Evolutionary conservation across 2,113 vertebrate species (phyloP).

Genomic region (Hypocryptadius cinnamomeus): DNA sequence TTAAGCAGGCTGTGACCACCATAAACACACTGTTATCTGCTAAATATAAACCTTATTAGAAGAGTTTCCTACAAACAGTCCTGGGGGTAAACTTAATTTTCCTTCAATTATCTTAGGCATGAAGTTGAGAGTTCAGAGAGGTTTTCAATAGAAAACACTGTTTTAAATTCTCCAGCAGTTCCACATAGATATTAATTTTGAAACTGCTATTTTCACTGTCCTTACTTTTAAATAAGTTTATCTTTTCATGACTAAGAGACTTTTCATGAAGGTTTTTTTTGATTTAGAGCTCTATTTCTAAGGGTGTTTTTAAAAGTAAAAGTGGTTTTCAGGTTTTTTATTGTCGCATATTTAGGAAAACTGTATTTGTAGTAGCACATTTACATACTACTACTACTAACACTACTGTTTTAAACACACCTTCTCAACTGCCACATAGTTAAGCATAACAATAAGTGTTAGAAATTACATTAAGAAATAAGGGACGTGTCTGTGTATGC

Average conservation of each 20-base stretch:
- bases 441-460: background rate
- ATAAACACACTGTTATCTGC: slow-evolving; percentile 11
- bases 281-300: background rate
- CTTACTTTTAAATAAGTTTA: background rate
- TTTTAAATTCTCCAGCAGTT: background rate
- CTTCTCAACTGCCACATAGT: background rate
- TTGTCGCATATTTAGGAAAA: background rate
- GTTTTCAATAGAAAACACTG: background rate
- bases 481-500: background rate
- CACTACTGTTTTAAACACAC: background rate
- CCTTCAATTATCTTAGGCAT: slow-evolving; percentile 25
- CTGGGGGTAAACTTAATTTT: slow-evolving; percentile 43
- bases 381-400: background rate
- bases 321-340: background rate
- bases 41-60: slow-evolving; percentile 37
- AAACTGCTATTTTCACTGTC: background rate
- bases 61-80: slow-evolving; percentile 13
- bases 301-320: background rate
- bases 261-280: background rate
- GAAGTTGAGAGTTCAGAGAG: background rate
- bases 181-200: background rate
- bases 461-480: background rate
- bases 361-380: background rate
- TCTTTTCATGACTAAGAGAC: background rate
- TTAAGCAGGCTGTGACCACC: slow-evolving; percentile 17